A percentile compares a stretch with the other conserved stretches of the same genome.
Conservation (phyloP, 2,797 vertebrate species). For the Muscicapa comitata region DNA sequence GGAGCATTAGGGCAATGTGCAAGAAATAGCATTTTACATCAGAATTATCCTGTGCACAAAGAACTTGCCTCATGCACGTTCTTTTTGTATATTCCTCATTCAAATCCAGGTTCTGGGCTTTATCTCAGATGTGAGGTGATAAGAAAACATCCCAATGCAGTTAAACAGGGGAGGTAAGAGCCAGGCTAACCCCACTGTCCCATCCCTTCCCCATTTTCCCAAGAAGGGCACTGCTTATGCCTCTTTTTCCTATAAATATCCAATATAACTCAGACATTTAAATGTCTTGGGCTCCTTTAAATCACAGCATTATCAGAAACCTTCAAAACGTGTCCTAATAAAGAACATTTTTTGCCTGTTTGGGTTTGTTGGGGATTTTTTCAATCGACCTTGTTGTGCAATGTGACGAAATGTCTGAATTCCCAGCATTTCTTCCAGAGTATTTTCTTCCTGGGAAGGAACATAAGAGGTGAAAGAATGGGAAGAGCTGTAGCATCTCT, state of each 20-base stretch:
- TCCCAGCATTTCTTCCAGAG: neutral
- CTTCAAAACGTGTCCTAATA: neutral
- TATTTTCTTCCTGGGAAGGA: neutral
- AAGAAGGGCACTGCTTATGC: accelerated
- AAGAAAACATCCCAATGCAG: neutral
- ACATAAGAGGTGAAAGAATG: slow-evolving; percentile 11
- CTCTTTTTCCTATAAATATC: neutral
- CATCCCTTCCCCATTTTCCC: neutral
- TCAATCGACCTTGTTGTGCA: neutral
- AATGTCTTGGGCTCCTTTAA: neutral
- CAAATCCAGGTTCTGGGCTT: neutral
- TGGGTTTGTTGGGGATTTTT: neutral
- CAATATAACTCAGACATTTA: neutral
- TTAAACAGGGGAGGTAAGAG: neutral
- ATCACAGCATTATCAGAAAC: neutral
- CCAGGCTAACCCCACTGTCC: neutral
- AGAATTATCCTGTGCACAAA: neutral
- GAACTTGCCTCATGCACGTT: neutral
- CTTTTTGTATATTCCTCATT: neutral
- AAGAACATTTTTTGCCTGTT: neutral
- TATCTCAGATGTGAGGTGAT: neutral
- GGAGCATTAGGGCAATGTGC: accelerated
- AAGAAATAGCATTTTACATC: neutral
- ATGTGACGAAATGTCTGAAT: neutral
- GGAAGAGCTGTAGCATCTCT: slow-evolving; percentile 48